These are phyloP conservation scores for Drosophila mauritiana DNA, from an alignment of 1,140 invertebrate genomes.

Conservation along the genomic window DNA sequence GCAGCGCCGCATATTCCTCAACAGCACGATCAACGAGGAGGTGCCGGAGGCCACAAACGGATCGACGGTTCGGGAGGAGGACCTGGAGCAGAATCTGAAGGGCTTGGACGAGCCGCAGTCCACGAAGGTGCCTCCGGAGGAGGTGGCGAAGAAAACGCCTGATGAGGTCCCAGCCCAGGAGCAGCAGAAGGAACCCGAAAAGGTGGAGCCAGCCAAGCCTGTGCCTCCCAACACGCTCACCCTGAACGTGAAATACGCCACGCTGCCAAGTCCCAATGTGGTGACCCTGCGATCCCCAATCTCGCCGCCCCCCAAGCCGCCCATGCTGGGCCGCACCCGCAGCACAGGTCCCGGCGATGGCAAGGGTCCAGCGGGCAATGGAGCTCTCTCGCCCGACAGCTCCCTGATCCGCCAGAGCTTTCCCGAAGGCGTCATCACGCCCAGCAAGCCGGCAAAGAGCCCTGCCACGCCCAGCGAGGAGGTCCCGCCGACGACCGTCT, in stretches of 20 bases:
- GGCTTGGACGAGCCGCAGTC: neutral
- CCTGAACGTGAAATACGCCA: constrained; percentile 71
- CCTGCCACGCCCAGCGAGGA: neutral
- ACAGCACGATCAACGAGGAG: constrained; percentile 67
- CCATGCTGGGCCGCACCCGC: constrained; percentile 76
- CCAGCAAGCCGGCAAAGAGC: neutral
- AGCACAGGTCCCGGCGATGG: constrained; percentile 73
- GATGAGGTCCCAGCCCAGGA: neutral
- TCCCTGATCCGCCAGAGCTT: constrained; percentile 28
- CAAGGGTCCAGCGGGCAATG: constrained; percentile 26
- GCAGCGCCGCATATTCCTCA: constrained; percentile 72
- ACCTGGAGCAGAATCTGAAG: constrained; percentile 8
- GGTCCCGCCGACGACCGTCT: constrained; percentile 27
- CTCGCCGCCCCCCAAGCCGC: constrained; percentile 78
- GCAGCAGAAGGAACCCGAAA: neutral
- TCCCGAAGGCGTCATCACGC: constrained; percentile 10
- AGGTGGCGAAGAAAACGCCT: neutral
- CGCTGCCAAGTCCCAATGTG: constrained; percentile 57
- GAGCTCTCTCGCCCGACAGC: neutral
- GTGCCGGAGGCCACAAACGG: constrained; percentile 1
- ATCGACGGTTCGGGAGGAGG: neutral
- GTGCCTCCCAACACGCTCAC: constrained; percentile 43
- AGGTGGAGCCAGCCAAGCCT: constrained; percentile 4
- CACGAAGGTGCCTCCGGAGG: neutral
- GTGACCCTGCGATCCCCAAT: constrained; percentile 55